Conservation (phyloP, 1,140 invertebrate species). For the Orius insidiosus region DNA sequence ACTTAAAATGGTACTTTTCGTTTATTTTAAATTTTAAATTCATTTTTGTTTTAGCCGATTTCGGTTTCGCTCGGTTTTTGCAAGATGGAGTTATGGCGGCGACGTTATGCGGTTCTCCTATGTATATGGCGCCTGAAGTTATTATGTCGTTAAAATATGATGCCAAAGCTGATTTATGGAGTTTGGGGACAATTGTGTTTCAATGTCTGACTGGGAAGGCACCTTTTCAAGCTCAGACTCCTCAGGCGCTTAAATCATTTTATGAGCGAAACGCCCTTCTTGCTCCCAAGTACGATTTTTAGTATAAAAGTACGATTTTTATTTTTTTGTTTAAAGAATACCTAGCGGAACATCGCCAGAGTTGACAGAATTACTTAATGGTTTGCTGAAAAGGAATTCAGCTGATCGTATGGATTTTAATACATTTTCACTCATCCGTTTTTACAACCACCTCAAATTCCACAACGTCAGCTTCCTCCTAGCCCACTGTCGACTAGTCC, state of each 20-base stretch:
- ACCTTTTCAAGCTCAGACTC: conserved; percentile 93
- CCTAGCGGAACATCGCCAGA: conserved; percentile 80
- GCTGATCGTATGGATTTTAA: conserved; percentile 92
- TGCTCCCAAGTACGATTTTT: conserved; percentile 65
- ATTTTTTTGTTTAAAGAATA: conserved; percentile 46
- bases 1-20: conserved; percentile 92
- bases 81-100: conserved; percentile 99
- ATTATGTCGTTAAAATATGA: conserved; percentile 99
- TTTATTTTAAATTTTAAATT: conserved; percentile 7
- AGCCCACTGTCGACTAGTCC: conserved; percentile 23
- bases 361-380: conserved; percentile 68
- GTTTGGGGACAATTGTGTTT: conserved; percentile 95
- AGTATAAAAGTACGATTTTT: background rate
- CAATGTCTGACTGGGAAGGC: conserved; percentile 97
- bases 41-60: conserved; percentile 64
- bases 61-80: conserved; percentile 96
- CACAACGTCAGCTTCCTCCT: conserved; percentile 21
- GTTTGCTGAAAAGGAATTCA: conserved; percentile 79
- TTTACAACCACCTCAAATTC: conserved; percentile 41
- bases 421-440: conserved; percentile 86
- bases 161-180: conserved; percentile 98
- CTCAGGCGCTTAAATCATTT: conserved; percentile 92
- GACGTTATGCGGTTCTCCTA: conserved; percentile 96
- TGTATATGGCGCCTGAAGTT: conserved; percentile 99
- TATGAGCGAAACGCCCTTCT: conserved; percentile 96